Evolutionary conservation across 53 echinoderm and acorn worm genomes (phyloP).

Genomic region (Apostichopus leukothele): DNA sequence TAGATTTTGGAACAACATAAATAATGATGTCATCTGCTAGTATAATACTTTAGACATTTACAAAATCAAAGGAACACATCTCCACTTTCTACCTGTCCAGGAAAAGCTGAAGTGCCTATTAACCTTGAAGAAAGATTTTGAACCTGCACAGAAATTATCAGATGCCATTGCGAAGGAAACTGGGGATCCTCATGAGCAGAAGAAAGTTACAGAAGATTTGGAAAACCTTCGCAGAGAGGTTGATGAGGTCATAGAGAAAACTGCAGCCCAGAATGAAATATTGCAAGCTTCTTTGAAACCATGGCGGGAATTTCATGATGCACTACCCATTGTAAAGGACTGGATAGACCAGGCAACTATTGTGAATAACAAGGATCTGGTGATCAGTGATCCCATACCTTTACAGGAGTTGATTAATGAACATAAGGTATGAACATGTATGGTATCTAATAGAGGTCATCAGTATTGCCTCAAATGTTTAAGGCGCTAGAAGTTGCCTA

Average conservation of each 20-base stretch:
- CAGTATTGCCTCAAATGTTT: no score
- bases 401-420: conserved; percentile 31
- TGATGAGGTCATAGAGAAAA: conserved; percentile 49
- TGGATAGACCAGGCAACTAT: conserved; percentile 71
- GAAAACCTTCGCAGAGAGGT: conserved; percentile 58
- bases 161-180: conserved; percentile 73
- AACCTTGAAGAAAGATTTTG: conserved; percentile 53
- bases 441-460: neutral
- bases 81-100: neutral
- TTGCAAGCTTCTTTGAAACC: conserved; percentile 68
- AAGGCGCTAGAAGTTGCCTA: no score
- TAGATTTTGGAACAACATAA: no score
- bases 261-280: conserved; percentile 53
- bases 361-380: conserved; percentile 31
- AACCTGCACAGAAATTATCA: conserved; percentile 59
- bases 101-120: neutral
- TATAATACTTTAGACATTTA: no score
- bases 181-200: conserved; percentile 56
- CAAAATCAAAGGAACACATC: no score
- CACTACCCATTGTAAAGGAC: conserved; percentile 53
- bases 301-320: conserved; percentile 77
- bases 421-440: conserved; percentile 57
- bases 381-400: neutral
- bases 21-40: no score
- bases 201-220: conserved; percentile 51